These are phyloP conservation scores for Lipotes vexillifer DNA, from an alignment of 2,113 vertebrate species.

Conservation along the genomic window DNA sequence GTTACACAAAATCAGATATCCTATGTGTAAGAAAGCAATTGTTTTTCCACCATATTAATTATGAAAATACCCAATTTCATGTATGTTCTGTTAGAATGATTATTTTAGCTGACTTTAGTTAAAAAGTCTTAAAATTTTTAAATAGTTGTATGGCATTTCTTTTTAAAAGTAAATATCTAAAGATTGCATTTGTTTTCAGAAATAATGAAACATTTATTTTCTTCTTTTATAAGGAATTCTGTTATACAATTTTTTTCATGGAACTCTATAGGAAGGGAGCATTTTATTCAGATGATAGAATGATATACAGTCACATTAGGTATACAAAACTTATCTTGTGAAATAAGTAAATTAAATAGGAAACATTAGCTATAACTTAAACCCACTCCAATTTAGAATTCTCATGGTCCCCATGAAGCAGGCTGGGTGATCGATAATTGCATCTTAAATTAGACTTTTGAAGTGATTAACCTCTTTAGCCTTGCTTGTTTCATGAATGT, in stretches of 20 bases:
- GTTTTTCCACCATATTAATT: background rate
- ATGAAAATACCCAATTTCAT: background rate
- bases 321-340: background rate
- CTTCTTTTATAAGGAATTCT: background rate
- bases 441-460: slow-evolving; percentile 33
- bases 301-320: background rate
- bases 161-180: background rate
- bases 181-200: background rate
- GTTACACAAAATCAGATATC: background rate
- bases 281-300: background rate
- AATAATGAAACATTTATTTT: background rate
- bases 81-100: background rate
- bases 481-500: slow-evolving; percentile 41
- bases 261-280: background rate
- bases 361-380: slow-evolving; percentile 18
- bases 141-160: background rate
- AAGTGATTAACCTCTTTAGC: slow-evolving; percentile 46
- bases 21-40: background rate
- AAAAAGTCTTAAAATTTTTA: background rate
- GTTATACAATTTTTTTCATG: background rate
- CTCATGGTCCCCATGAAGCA: background rate
- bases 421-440: slow-evolving; percentile 20
- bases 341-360: slow-evolving; percentile 1
- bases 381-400: slow-evolving; percentile 20
- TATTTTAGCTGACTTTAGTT: background rate